Evolutionary conservation across 2,888 invertebrate species (phyloP), one percentile per base, ranked within the genome.

Genomic region (Napeogenes sylphis): DNA sequence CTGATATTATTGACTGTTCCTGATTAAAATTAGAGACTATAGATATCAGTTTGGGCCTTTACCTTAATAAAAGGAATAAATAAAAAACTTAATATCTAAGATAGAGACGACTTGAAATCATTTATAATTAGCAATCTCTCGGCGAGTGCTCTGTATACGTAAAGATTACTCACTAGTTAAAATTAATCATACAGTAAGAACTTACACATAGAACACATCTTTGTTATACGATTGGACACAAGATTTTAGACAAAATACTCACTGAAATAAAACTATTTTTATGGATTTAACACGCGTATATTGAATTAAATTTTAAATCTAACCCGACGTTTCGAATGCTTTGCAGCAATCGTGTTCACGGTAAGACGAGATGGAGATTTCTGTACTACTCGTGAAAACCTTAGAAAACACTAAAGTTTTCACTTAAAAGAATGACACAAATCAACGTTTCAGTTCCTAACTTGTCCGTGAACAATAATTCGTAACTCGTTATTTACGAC

Each of bases 221-320:
- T 51, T 51, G 51, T 21, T 51, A 51, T 51, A 4, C 8, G 10
- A 51, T 51, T 51, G 51, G 30, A 51, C 51, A 51, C 51, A 51
- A 10, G 10, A 30, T 30, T 51, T 8, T 51, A 8, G 30, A 51
- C 6, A 51, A 51, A 51, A 47, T 30, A 51, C n/a, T n/a, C n/a
- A n/a, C n/a, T n/a, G 21, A 21, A 21, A 21, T 21, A 21, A 21
- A 21, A 21, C 21, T 21, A 21, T 21, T 21, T 21, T 21, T 21
- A 21, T 1, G 21, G 21, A 21, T 21, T 21, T 21, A 21, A 21
- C 21, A 1, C 21, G 21, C 1, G 21, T 21, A 21, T 21, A 21
- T 21, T 21, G 21, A 21, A 21, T 21, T 21, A 21, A 21, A 21
- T 21, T 21, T 21, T 21, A 1, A 21, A 21, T 21, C 21, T 21